These are phyloP conservation scores for Syrista parreyssii DNA, from an alignment of 2,888 invertebrate genomes.

Conservation along the genomic window DNA sequence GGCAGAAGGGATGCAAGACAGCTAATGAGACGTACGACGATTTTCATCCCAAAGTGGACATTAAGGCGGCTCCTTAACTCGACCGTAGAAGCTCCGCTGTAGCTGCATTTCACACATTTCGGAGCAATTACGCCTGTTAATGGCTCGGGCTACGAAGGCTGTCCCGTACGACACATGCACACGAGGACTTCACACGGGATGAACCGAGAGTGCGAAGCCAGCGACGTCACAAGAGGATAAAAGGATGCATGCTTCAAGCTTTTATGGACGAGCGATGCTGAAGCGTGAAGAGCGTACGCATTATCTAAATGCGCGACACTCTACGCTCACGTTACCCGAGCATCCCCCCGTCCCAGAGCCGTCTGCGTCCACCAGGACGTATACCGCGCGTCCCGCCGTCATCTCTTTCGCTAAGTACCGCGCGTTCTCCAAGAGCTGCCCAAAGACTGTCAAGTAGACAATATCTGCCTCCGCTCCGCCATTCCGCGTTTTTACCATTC, in stretches of 20 bases:
- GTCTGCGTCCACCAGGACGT: conserved; percentile 17
- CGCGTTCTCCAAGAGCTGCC: conserved; percentile 35
- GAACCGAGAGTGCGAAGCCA: conserved; percentile 48
- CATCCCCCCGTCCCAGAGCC: conserved; percentile 18
- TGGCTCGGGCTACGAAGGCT: conserved; percentile 32
- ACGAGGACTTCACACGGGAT: conserved; percentile 18
- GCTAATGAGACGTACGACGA: no score
- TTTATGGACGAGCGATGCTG: conserved; percentile 47
- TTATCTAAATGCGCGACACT: conserved; percentile 63
- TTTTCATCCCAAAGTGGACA: no score
- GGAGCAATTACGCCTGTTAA: conserved; percentile 60
- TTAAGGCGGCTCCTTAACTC: background rate
- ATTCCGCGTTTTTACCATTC: background rate
- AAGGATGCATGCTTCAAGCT: conserved; percentile 62
- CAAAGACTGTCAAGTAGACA: conserved; percentile 46
- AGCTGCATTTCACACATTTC: conserved; percentile 46
- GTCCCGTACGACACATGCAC: no score
- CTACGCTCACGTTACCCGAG: conserved; percentile 33
- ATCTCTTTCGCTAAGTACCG: conserved; percentile 32
- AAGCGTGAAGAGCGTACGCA: conserved; percentile 50
- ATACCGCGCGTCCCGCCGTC: conserved; percentile 11
- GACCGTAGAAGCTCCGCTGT: background rate
- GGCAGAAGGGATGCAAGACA: no score
- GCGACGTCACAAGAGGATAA: conserved; percentile 63
- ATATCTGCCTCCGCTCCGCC: conserved; percentile 25